These are phyloP conservation scores for Carcinoscorpius rotundicauda DNA, from an alignment of 1,140 invertebrate species.

Conservation along the genomic window DNA sequence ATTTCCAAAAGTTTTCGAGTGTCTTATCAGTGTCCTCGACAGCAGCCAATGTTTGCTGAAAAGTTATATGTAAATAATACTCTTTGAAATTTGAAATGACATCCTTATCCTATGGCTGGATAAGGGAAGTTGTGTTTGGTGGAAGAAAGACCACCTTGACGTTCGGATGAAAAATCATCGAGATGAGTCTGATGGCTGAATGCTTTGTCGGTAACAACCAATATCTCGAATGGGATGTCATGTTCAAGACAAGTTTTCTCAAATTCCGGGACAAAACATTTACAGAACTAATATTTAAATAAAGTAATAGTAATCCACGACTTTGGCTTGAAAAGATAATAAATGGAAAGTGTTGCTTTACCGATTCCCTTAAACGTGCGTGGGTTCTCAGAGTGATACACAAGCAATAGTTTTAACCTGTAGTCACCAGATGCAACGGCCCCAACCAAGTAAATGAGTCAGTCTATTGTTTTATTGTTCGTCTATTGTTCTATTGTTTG, in stretches of 20 bases:
- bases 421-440: constrained; percentile 10
- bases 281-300: neutral
- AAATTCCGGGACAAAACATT: neutral
- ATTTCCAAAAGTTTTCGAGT: constrained; percentile 1
- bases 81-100: constrained; percentile 32
- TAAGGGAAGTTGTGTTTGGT: constrained; percentile 33
- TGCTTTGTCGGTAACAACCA: neutral
- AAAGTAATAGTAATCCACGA: neutral
- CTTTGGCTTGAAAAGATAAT: constrained; percentile 19
- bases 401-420: constrained; percentile 11
- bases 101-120: constrained; percentile 39
- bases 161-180: constrained; percentile 18
- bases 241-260: neutral
- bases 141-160: constrained; percentile 36
- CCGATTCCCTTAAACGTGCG: constrained; percentile 29
- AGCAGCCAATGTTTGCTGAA: neutral
- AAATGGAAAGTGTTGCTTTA: constrained; percentile 7
- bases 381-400: constrained; percentile 16
- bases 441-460: constrained; percentile 6
- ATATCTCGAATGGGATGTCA: neutral
- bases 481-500: too few relatives aligned
- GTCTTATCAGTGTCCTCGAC: neutral
- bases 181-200: neutral
- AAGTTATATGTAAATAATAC: neutral
- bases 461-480: too few relatives aligned